A percentile compares a stretch with the other conserved stretches of the same genome.
These are phyloP conservation scores for Druon quercuslanigerum DNA, from an alignment of 1,140 invertebrate species.

Conservation along the genomic window DNA sequence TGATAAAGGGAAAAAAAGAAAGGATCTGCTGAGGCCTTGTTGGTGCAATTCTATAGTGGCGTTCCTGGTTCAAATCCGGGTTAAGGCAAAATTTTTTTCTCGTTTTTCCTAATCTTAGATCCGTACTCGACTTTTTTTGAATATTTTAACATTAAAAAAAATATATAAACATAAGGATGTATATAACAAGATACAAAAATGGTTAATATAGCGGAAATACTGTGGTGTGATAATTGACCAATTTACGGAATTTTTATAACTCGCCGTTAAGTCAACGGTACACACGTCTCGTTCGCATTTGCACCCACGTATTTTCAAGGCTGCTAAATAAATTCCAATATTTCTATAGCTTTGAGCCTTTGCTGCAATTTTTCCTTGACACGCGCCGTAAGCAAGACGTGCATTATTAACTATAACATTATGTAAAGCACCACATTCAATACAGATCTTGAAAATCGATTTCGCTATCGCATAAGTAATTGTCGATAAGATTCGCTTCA, in stretches of 20 bases:
- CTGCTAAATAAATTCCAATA: conserved; percentile 7
- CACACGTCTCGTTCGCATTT: conserved; percentile 22
- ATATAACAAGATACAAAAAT: no score
- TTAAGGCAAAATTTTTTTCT: no score
- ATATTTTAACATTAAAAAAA: no score
- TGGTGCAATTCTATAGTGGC: no score
- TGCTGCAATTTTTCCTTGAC: conserved; percentile 27
- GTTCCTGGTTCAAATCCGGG: no score
- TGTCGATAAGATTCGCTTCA: not conserved
- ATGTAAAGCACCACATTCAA: conserved; percentile 6
- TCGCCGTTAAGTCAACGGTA: conserved; percentile 23
- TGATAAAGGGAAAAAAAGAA: no score
- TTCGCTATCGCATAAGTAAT: not conserved
- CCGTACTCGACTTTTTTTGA: no score
- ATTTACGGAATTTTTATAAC: conserved; percentile 1
- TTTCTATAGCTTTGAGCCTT: conserved; percentile 1
- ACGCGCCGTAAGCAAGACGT: conserved; percentile 7
- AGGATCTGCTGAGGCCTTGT: no score
- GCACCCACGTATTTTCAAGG: conserved; percentile 23
- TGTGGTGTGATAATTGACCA: not conserved
- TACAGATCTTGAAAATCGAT: not conserved
- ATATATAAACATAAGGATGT: no score
- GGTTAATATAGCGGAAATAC: not conserved
- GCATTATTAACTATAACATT: conserved; percentile 7
- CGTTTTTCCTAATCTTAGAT: no score